phyloP scores from a whole-genome alignment of 2,888 invertebrate species.

The Mesochorus sp. region DNA sequence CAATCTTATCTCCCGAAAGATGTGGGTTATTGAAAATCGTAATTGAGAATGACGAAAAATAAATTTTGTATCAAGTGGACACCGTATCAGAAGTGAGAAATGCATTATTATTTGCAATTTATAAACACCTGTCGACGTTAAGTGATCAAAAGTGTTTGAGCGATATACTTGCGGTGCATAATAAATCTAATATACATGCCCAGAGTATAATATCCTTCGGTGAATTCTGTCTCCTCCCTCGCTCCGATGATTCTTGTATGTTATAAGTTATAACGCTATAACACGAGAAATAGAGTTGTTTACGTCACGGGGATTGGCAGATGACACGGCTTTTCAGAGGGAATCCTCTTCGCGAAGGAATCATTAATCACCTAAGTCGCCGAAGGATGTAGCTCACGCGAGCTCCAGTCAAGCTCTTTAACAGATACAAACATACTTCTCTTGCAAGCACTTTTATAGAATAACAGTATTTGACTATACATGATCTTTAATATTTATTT shows the following conservation, averaged over 20 bases:
- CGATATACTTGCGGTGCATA: slow-evolving; percentile 43
- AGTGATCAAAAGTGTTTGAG: slow-evolving; percentile 55
- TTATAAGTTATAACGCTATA: slow-evolving; percentile 46
- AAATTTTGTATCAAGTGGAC: neutral
- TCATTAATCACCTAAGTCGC: slow-evolving; percentile 66
- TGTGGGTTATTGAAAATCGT: neutral
- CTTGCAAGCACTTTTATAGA: neutral
- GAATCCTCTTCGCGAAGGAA: slow-evolving; percentile 61
- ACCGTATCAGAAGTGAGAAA: neutral
- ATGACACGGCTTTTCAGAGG: slow-evolving; percentile 68
- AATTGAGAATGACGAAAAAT: neutral
- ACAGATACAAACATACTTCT: neutral
- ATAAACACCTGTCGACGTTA: slow-evolving; percentile 64
- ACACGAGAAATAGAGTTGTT: slow-evolving; percentile 68
- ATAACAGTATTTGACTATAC: neutral
- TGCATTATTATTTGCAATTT: slow-evolving; percentile 49
- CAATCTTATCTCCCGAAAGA: neutral
- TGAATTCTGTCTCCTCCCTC: neutral
- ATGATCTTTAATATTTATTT: slow-evolving; percentile 18
- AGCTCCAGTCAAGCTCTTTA: slow-evolving; percentile 29
- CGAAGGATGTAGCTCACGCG: slow-evolving; percentile 57
- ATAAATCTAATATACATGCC: slow-evolving; percentile 32
- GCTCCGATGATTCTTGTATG: slow-evolving; percentile 32
- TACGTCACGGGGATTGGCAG: slow-evolving; percentile 68
- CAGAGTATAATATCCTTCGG: slow-evolving; percentile 33